These are phyloP conservation scores for Marasmarcha lunaedactyla DNA, from an alignment of 2,888 invertebrate species.

Conservation along the genomic window DNA sequence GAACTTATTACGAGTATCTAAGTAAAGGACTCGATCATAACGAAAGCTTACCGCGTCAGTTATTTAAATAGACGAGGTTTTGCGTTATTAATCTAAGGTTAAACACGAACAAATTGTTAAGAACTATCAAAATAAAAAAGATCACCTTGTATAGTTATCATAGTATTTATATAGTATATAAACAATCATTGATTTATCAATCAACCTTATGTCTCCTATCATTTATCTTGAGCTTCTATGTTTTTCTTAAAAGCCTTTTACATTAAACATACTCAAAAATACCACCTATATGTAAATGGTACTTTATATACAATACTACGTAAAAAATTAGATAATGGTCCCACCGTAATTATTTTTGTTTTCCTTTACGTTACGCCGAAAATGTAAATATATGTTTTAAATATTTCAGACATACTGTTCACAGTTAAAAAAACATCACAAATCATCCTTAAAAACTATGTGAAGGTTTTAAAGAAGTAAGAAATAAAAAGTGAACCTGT, in stretches of 20 bases:
- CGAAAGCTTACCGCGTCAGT: too few species aligned
- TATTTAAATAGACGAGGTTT: too few species aligned
- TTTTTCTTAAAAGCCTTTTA: background rate
- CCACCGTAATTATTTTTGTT: slow-evolving; percentile 51
- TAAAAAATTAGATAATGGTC: slow-evolving; percentile 48
- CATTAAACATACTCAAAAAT: background rate
- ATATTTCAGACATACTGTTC: background rate
- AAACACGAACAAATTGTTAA: too few species aligned
- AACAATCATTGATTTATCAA: background rate
- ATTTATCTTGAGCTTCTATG: background rate
- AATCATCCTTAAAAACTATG: background rate
- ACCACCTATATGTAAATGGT: slow-evolving; percentile 3
- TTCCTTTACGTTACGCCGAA: background rate
- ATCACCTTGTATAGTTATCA: too few species aligned
- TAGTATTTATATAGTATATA: too few species aligned
- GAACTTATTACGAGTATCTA: too few species aligned
- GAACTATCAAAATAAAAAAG: too few species aligned
- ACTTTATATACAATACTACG: background rate
- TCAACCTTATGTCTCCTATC: background rate
- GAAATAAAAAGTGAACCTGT: too few species aligned
- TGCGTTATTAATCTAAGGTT: too few species aligned
- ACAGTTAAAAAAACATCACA: too few species aligned
- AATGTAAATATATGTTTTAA: background rate
- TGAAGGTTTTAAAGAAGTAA: background rate
- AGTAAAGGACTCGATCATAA: too few species aligned